Evolutionary conservation across 2,113 vertebrate genomes (phyloP).

Genomic region (Fukomys damarensis): DNA sequence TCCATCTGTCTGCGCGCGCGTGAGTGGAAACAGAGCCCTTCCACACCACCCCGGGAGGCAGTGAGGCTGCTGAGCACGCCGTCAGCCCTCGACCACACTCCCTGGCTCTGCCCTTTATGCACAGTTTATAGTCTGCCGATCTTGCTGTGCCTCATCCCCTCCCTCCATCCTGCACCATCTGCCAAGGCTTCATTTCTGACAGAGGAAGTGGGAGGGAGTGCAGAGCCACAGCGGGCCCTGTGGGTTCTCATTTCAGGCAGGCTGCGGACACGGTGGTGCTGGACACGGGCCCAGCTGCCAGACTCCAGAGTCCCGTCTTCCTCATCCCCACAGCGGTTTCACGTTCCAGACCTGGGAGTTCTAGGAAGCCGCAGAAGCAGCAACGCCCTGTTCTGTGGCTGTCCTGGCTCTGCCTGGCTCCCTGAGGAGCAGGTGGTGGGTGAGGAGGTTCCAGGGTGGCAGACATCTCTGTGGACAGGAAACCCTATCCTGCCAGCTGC

Average conservation of each 20-base stretch:
- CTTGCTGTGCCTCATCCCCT: neutral
- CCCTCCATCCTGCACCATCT: too few relatives aligned
- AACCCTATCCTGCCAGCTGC: too few relatives aligned
- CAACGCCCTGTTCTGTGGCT: neutral
- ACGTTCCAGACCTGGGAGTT: neutral
- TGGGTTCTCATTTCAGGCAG: neutral
- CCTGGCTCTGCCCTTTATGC: neutral
- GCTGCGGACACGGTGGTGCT: neutral
- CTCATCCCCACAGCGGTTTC: neutral
- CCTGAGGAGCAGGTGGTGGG: accelerated
- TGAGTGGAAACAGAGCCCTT: neutral
- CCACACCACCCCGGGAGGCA: neutral
- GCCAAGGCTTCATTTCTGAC: neutral
- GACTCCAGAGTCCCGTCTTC: neutral
- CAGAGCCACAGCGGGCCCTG: neutral
- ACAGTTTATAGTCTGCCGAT: too few relatives aligned
- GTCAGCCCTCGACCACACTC: neutral
- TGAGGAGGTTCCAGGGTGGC: neutral
- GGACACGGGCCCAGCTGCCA: neutral
- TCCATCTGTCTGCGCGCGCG: too few relatives aligned
- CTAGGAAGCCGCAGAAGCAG: neutral
- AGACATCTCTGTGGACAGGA: neutral
- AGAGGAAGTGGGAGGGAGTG: neutral
- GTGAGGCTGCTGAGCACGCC: neutral
- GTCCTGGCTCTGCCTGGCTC: neutral